Evolutionary conservation across 1,140 invertebrate genomes (phyloP).

Genomic region (Dendroctonus valens): DNA sequence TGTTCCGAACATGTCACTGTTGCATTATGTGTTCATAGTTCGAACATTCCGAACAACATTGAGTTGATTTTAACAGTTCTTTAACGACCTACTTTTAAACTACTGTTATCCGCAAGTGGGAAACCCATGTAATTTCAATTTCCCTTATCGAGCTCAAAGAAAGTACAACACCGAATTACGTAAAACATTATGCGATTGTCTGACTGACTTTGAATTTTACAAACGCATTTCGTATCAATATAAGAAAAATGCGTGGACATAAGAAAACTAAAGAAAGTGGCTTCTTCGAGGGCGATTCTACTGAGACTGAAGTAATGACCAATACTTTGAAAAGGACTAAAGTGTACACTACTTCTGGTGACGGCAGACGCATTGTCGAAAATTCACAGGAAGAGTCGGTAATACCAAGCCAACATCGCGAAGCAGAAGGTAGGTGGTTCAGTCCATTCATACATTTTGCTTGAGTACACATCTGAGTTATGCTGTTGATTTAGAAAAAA

Average conservation of each 20-base stretch:
- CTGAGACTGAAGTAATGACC: constrained; percentile 48
- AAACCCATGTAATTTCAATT: constrained; percentile 10
- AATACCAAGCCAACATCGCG: constrained; percentile 39
- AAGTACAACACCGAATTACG: constrained; percentile 1
- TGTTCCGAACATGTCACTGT: background rate
- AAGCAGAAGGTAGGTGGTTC: constrained; percentile 40
- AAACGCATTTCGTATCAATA: background rate
- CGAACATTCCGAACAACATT: background rate
- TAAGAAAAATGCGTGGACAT: constrained; percentile 48
- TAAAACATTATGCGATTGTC: constrained; percentile 7
- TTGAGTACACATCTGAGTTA: no score
- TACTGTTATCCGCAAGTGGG: constrained; percentile 30
- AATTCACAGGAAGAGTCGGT: constrained; percentile 46
- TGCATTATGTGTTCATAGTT: background rate
- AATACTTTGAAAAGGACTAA: constrained; percentile 50
- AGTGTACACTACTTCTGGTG: constrained; percentile 46
- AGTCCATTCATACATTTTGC: background rate
- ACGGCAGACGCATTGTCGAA: constrained; percentile 43
- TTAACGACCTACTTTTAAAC: constrained; percentile 36
- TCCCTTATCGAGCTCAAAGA: constrained; percentile 6
- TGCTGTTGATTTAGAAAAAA: no score
- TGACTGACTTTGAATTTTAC: background rate
- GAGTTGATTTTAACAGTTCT: constrained; percentile 28
- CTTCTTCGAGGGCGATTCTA: constrained; percentile 50
- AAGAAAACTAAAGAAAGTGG: constrained; percentile 52